Conservation (phyloP, 1,140 invertebrate species). For the Listronotus bonariensis region DNA sequence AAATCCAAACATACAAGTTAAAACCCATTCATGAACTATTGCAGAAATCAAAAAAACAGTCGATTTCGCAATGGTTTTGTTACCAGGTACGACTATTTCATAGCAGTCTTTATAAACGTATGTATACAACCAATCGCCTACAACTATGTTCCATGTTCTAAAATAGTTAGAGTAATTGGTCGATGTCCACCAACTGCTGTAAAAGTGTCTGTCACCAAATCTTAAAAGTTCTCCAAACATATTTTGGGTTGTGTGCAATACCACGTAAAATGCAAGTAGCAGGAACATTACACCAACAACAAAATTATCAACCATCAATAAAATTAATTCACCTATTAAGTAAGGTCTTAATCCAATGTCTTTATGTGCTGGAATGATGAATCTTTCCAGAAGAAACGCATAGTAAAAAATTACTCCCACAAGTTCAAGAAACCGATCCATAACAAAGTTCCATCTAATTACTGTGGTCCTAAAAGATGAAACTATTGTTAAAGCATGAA, state of each 20-base stretch:
- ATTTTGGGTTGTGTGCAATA: constrained; percentile 89
- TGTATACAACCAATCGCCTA: constrained; percentile 92
- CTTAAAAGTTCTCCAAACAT: constrained; percentile 83
- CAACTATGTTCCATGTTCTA: constrained; percentile 91
- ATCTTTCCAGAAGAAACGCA: constrained; percentile 77
- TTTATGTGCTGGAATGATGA: constrained; percentile 71
- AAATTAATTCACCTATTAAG: constrained; percentile 33
- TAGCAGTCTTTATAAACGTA: constrained; percentile 90
- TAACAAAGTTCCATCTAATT: constrained; percentile 77
- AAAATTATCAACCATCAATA: constrained; percentile 69
- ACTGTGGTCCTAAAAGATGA: constrained; percentile 46
- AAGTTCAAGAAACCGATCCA: constrained; percentile 74
- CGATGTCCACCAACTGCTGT: constrained; percentile 95
- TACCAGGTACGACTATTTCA: constrained; percentile 59
- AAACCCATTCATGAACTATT: constrained; percentile 70
- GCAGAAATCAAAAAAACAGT: constrained; percentile 61
- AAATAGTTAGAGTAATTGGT: constrained; percentile 81
- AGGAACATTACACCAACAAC: constrained; percentile 75
- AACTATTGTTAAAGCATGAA: too few species aligned
- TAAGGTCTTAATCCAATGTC: constrained; percentile 65
- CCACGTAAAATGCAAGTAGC: constrained; percentile 79
- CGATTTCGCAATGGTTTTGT: constrained; percentile 60
- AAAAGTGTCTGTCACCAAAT: constrained; percentile 86
- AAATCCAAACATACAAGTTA: constrained; percentile 76
- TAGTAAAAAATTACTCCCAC: constrained; percentile 76